Conservation (phyloP, 2,797 vertebrate species). For the Manis javanica region DNA sequence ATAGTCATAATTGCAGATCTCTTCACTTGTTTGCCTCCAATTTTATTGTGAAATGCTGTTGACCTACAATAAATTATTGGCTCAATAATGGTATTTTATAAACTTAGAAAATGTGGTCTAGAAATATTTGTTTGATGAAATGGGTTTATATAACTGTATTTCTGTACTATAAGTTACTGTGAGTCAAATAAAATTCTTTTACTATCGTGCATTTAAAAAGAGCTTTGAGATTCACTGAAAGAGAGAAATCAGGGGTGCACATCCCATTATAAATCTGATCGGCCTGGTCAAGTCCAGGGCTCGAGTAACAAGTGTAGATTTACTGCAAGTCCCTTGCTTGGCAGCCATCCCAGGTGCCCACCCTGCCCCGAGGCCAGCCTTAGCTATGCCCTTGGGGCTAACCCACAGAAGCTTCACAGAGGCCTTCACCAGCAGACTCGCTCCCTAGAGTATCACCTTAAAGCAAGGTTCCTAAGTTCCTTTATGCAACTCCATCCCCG, state of each 20-base stretch:
- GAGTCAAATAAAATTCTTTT: slow-evolving; percentile 34
- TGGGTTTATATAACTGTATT: slow-evolving; percentile 37
- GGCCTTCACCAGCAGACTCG: slow-evolving; percentile 52
- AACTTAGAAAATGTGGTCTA: slow-evolving; percentile 7
- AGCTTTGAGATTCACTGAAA: not conserved
- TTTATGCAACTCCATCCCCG: not conserved
- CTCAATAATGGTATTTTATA: not conserved
- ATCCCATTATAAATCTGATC: not conserved
- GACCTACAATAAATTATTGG: not conserved
- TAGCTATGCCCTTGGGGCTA: slow-evolving; percentile 44
- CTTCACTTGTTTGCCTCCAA: not conserved
- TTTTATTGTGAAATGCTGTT: slow-evolving; percentile 29
- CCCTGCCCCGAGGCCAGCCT: slow-evolving; percentile 35
- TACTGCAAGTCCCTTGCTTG: slow-evolving; percentile 63
- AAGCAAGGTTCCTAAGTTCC: not conserved
- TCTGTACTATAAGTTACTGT: not conserved
- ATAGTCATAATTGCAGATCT: not conserved
- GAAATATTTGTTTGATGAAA: slow-evolving; percentile 21
- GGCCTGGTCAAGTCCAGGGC: slow-evolving; percentile 58
- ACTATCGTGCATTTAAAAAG: not conserved
- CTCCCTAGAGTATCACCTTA: not conserved
- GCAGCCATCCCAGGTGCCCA: slow-evolving; percentile 54
- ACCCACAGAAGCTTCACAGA: not conserved
- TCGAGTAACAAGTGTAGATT: slow-evolving; percentile 24
- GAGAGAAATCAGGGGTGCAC: slow-evolving; percentile 42